These are phyloP conservation scores for Panagrolaimus sp. DNA, from an alignment of 1,140 invertebrate genomes.

Conservation along the genomic window DNA sequence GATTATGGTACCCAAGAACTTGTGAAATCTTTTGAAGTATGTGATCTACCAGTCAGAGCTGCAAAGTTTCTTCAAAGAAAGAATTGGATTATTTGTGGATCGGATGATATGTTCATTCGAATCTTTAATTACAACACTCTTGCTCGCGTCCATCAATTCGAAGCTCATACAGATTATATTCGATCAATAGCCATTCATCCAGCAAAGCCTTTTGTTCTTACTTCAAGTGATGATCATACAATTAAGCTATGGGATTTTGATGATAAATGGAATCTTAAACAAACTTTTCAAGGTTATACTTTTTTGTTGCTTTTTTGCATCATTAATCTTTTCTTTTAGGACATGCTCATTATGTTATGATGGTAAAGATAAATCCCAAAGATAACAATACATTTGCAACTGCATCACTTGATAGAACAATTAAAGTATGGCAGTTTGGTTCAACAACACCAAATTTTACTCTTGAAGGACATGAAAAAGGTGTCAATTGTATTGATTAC, in stretches of 20 bases:
- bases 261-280: constrained; percentile 89
- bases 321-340: constrained; percentile 60
- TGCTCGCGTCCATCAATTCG: constrained; percentile 87
- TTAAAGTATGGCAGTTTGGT: constrained; percentile 96
- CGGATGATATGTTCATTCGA: constrained; percentile 72
- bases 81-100: constrained; percentile 96
- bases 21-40: constrained; percentile 86
- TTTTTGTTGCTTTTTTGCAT: neutral
- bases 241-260: constrained; percentile 99
- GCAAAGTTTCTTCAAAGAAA: constrained; percentile 93
- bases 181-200: constrained; percentile 93
- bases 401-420: constrained; percentile 89
- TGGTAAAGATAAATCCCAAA: constrained; percentile 98
- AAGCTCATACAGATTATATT: constrained; percentile 97
- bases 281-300: constrained; percentile 75
- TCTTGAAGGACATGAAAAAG: constrained; percentile 94
- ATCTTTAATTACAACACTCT: constrained; percentile 98
- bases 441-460: constrained; percentile 96
- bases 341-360: constrained; percentile 99
- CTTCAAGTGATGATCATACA: constrained; percentile 95
- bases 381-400: constrained; percentile 99
- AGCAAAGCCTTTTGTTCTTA: constrained; percentile 89
- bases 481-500: constrained; percentile 96
- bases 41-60: constrained; percentile 87
- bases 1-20: constrained; percentile 79